Evolutionary conservation across 2,888 invertebrate genomes (phyloP), one percentile per base, ranked within the genome.

Genomic region (Pollenia amentaria): DNA sequence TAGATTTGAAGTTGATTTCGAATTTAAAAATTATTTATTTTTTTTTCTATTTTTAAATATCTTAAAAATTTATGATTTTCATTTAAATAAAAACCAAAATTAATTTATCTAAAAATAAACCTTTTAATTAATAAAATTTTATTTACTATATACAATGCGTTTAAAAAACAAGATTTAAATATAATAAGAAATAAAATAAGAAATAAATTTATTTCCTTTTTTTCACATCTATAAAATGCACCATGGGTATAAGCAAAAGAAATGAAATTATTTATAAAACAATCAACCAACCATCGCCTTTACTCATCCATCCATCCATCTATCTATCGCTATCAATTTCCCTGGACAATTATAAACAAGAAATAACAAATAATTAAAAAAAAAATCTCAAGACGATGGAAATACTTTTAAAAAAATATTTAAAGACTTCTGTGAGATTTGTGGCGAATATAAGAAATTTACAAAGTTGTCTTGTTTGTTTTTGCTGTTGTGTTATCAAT

Each of bases 291-390:
- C 16, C 42, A 38, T 48, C n/a, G 29, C 38, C 42, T 76, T n/a
- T 42, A 76, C 67, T 44, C 40, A 67, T 42, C 14, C 84, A 84
- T 73, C 51, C 46, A 73, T 72, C 60, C 46, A 55, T 69, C 55
- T 42, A 78, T 73, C 64, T 67, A 38, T 57, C n/a, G 69, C 80
- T 70, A 80, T 80, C 75, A 75, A 85, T 80, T 75, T 76, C 80
- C 70, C 75, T 69, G 64, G 75, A 76, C 67, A 84, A 84, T 84
- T 78, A 67, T 55, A 85, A 55, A 79, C 46, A 79, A 82, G 67
- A 73, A 73, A 79, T 67, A 69, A 79, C 67, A 48, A 72, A 70
- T 51, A 62, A 44, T 3, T 18, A n/a, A 69, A 62, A 72, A 69
- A 42, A 46, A 77, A 46, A 55, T 44, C 12, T 72, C 57, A 57